Base-by-base conservation (phyloP, 1,140 invertebrate species). In the Hylyphantes graminicola region DNA sequence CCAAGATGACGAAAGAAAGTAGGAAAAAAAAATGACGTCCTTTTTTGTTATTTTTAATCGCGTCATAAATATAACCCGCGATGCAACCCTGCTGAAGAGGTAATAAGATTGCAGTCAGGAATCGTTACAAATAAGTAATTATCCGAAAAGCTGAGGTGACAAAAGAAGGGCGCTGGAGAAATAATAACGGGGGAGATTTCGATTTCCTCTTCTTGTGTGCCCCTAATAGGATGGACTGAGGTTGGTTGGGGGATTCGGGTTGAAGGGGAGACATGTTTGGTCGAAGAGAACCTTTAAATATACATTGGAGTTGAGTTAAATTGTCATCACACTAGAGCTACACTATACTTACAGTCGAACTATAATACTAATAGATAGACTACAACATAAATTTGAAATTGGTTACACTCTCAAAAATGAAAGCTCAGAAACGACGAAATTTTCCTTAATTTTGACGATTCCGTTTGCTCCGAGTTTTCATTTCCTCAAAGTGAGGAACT, bases 91-190 rank as follows among this genome's bases (percentile, higher is more conserved):
- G 61, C 59, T 63, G 17, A 35, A 80, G 59, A 67, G 65, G 64
- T 80, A 80, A 80, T 80, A 80, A 80, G 77, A 70, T 70, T 70
- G 51, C 21, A 70, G 51, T 53, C 64, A 48, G 64, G 50, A 35
- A 59, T 57, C 65, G 48, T 59, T 80, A 67, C 77, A 80, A 80
- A 80, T 80, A 80, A 80, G 77, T 80, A 80, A 80, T 80, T 80
- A 80, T 68, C 77, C 54, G 48, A 65, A 80, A 80, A 80, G 59
- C 53, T 55, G 35, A 64, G 48, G 55, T 54, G 61, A 80, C 53
- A 80, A 80, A 70, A 35, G 35, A 35, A 35, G 35, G 77, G 64
- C 13, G 77, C 59, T 8, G 17, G 51, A 65, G 50, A n/a, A 80
- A 80, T 80, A 70, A 80, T 70, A 65, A 80, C 21, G 64, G 48